Conservation (phyloP, 2,797 vertebrate genomes). For the Eremophila alpestris region DNA sequence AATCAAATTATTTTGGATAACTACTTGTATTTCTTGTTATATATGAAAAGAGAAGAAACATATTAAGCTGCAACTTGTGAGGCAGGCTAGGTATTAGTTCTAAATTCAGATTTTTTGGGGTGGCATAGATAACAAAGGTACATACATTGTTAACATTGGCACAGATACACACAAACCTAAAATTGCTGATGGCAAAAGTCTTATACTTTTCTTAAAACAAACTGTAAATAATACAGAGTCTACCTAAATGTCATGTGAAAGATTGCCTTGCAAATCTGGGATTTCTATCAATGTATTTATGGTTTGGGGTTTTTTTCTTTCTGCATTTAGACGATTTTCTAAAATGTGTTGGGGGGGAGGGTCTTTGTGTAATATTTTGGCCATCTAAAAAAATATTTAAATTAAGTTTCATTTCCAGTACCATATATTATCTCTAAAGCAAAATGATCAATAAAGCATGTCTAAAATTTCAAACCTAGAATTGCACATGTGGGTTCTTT, state of each 20-base stretch:
- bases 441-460: background rate
- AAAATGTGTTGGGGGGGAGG: fast-evolving
- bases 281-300: background rate
- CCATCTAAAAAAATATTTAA: background rate
- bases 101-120: background rate
- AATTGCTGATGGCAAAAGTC: background rate
- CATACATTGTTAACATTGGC: background rate
- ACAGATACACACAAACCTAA: background rate
- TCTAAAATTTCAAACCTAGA: background rate
- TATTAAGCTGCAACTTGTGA: background rate
- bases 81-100: background rate
- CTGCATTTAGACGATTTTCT: background rate
- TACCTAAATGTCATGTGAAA: background rate
- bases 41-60: background rate
- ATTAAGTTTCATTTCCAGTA: background rate
- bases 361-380: background rate
- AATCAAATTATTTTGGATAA: slow-evolving; percentile 1
- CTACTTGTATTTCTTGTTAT: background rate
- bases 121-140: background rate
- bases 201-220: background rate
- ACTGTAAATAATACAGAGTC: background rate
- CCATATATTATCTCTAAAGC: background rate
- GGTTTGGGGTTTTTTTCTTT: background rate
- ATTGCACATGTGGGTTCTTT: background rate
- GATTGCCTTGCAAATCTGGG: background rate